These are phyloP conservation scores for Ia io DNA, from an alignment of 2,113 vertebrate species.

Conservation along the genomic window DNA sequence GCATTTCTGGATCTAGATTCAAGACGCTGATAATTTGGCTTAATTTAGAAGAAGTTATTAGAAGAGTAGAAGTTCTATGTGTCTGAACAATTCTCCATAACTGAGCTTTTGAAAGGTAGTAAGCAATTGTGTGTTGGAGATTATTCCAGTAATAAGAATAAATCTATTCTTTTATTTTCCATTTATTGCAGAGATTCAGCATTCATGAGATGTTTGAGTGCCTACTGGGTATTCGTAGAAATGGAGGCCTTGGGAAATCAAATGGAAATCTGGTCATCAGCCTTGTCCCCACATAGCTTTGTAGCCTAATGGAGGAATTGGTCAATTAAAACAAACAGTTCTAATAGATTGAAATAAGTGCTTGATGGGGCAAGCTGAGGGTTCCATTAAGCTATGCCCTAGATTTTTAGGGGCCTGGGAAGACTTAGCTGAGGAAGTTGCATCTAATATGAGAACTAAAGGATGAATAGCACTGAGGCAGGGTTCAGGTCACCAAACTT, in stretches of 20 bases:
- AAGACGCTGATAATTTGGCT: background rate
- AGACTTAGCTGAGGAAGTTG: background rate
- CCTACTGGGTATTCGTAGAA: background rate
- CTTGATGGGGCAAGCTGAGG: background rate
- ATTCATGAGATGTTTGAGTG: slow-evolving; percentile 7
- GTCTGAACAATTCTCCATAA: background rate
- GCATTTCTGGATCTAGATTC: background rate
- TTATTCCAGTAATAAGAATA: background rate
- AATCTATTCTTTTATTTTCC: background rate
- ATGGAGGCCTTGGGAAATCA: background rate
- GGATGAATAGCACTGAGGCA: background rate
- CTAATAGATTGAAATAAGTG: background rate
- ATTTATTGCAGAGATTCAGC: background rate
- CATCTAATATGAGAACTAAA: background rate
- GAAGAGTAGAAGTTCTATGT: background rate
- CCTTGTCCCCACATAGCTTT: background rate
- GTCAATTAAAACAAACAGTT: background rate
- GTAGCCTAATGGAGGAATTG: background rate
- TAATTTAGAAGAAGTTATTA: background rate
- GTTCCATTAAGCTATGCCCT: background rate
- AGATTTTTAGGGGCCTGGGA: background rate
- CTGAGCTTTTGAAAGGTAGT: background rate
- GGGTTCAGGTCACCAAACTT: background rate
- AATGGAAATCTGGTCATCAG: background rate
- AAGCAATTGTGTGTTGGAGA: background rate